Evolutionary conservation across 2,113 vertebrate genomes (phyloP).

Genomic region (Cyanistes caeruleus): DNA sequence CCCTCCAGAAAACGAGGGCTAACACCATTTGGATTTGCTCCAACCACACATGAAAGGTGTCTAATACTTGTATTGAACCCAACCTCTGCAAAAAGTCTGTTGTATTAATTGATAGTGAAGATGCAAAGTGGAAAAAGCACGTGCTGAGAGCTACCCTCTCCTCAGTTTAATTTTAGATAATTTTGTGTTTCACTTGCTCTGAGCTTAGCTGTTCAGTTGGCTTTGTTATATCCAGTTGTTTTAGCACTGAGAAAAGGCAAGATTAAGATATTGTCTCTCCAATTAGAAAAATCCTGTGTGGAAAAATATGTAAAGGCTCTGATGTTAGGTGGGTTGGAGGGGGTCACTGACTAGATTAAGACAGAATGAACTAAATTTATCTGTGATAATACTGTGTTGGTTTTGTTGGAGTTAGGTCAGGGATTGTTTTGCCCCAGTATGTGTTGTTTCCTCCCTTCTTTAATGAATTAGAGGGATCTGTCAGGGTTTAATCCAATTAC

Average conservation of each 20-base stretch:
- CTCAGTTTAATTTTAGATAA: neutral
- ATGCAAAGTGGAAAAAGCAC: neutral
- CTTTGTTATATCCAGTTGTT: neutral
- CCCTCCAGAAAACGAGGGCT: neutral
- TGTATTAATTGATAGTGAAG: neutral
- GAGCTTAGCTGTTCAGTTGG: neutral
- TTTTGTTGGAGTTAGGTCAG: neutral
- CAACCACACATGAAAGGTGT: neutral
- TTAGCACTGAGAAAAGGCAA: neutral
- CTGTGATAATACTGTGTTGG: neutral
- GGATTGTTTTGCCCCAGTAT: neutral
- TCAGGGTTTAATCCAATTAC: constrained; percentile 35
- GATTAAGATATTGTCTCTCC: neutral
- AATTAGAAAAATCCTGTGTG: neutral
- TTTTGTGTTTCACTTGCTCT: neutral
- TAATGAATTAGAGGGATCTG: neutral
- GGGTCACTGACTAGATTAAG: neutral
- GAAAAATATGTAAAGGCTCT: neutral
- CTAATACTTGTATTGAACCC: neutral
- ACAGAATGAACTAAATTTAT: neutral
- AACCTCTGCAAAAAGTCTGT: neutral
- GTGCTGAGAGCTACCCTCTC: neutral
- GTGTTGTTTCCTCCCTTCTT: neutral
- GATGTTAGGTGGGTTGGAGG: neutral
- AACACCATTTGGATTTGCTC: neutral